phyloP scores from a whole-genome alignment of 2,888 invertebrate genomes.

The Cerastis leucographa region DNA sequence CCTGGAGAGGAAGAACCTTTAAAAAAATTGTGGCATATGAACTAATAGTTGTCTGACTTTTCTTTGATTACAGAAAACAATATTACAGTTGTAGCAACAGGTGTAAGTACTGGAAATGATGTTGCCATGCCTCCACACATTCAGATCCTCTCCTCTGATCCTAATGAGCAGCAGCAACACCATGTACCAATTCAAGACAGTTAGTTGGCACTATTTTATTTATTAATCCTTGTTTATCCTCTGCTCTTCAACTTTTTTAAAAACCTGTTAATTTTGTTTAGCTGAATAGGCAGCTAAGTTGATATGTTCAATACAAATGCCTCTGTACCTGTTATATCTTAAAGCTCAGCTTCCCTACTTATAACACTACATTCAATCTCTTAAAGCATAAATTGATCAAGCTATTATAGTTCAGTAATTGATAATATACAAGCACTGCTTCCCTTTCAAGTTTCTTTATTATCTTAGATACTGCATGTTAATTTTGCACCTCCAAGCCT shows the following conservation, averaged over 20 bases:
- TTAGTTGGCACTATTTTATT: constrained; percentile 70
- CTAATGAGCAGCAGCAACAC: constrained; percentile 83
- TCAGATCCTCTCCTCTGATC: constrained; percentile 86
- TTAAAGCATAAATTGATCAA: not conserved
- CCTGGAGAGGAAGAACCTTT: not conserved
- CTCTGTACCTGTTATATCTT: not conserved
- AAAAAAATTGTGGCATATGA: not conserved
- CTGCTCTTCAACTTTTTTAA: not conserved
- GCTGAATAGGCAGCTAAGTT: not conserved
- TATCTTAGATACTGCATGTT: constrained; percentile 34
- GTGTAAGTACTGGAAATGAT: constrained; percentile 83
- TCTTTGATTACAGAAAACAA: constrained; percentile 83
- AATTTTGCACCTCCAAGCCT: constrained; percentile 2
- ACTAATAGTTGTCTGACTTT: too few species aligned
- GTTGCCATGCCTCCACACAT: constrained; percentile 88
- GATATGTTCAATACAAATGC: not conserved
- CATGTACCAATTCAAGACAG: constrained; percentile 87
- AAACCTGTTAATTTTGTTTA: constrained; percentile 1
- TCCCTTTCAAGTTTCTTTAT: not conserved
- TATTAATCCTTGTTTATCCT: not conserved
- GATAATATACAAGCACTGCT: not conserved
- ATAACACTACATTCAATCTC: not conserved
- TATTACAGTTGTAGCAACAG: constrained; percentile 90
- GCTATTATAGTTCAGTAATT: not conserved
- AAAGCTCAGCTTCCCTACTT: not conserved